Percentiles rank a stretch among this genome's conserved stretches.
Conservation (phyloP, 1,140 invertebrate genomes). For the Metaphire vulgaris region DNA sequence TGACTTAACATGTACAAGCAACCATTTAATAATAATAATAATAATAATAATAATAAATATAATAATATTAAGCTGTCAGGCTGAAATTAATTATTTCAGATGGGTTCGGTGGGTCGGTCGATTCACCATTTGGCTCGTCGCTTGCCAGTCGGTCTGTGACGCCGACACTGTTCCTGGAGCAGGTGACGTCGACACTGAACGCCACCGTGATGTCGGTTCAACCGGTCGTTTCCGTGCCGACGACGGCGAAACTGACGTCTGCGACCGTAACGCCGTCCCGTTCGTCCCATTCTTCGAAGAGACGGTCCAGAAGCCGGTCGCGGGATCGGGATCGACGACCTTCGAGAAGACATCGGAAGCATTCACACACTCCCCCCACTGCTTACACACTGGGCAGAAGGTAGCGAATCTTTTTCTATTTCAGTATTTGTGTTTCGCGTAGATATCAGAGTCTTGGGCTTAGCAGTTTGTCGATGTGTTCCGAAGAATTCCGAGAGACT, state of each 20-base stretch:
- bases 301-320: too few relatives aligned
- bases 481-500: too few relatives aligned
- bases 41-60: neutral
- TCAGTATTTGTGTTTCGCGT: neutral
- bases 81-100: neutral
- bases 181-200: too few relatives aligned
- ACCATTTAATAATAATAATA: neutral
- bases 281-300: too few relatives aligned
- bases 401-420: neutral
- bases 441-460: neutral
- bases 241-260: neutral
- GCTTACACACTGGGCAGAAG: neutral
- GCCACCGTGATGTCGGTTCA: too few relatives aligned
- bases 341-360: neutral
- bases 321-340: too few relatives aligned
- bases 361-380: neutral
- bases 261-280: neutral
- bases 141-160: neutral
- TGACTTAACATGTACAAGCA: neutral
- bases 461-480: neutral
- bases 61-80: neutral
- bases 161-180: neutral
- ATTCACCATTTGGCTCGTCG: neutral
- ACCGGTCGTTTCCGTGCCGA: neutral
- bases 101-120: neutral